phyloP scores from a whole-genome alignment of 2,888 invertebrate species.

The Lepas anatifera region DNA sequence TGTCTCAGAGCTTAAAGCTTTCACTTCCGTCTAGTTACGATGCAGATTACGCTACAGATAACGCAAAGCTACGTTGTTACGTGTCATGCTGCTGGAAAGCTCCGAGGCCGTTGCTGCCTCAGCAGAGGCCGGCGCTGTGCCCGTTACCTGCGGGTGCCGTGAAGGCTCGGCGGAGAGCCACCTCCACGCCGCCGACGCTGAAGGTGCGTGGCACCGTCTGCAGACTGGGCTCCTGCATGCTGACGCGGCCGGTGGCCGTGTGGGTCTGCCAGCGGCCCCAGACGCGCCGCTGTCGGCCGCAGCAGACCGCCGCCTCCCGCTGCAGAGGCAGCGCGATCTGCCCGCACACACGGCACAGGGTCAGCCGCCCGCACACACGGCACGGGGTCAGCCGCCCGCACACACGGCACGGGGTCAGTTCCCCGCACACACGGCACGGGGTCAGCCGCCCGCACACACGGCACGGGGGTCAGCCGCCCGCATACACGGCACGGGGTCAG shows the following conservation, averaged over 20 bases:
- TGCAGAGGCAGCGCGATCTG: neutral
- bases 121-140: neutral
- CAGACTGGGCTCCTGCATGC: slow-evolving; percentile 84
- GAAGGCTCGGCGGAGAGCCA: neutral
- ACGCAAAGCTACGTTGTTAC: neutral
- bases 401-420: too few relatives aligned
- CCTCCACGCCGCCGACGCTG: neutral
- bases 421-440: too few relatives aligned
- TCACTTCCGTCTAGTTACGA: neutral
- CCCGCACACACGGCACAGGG: too few relatives aligned
- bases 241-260: slow-evolving; percentile 55
- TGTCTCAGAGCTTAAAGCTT: too few relatives aligned
- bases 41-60: neutral
- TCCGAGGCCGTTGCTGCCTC: neutral
- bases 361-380: too few relatives aligned
- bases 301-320: neutral
- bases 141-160: neutral
- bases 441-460: too few relatives aligned
- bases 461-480: too few relatives aligned
- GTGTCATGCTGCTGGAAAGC: neutral
- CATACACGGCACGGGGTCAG: too few relatives aligned
- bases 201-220: slow-evolving; percentile 59
- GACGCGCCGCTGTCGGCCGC: neutral
- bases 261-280: slow-evolving; percentile 29
- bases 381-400: too few relatives aligned